A percentile compares a stretch with the other conserved stretches of the same genome.
These are phyloP conservation scores for Hucho hucho DNA, from an alignment of 2,113 vertebrate species.

Conservation along the genomic window DNA sequence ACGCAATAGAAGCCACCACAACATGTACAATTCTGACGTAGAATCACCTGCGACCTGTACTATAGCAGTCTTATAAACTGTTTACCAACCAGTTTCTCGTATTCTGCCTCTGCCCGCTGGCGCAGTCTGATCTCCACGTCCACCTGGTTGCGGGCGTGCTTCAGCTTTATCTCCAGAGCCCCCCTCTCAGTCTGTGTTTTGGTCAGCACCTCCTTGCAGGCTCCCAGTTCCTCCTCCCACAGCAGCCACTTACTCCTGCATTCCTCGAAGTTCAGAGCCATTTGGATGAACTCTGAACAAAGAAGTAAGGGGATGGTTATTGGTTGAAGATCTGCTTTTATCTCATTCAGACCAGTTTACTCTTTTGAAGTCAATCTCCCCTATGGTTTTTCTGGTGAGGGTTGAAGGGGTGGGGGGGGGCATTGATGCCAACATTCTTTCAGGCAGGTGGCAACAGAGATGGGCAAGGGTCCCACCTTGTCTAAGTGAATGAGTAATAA, in stretches of 20 bases:
- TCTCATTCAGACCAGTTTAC: no score
- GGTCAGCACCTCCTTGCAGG: slow-evolving; percentile 82
- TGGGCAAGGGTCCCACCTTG: no score
- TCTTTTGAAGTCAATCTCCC: no score
- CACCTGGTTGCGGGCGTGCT: slow-evolving; percentile 94
- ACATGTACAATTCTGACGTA: no score
- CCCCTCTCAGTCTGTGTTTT: slow-evolving; percentile 84
- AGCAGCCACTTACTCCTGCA: slow-evolving; percentile 81
- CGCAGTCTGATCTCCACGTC: slow-evolving; percentile 91
- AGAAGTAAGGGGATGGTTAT: slow-evolving; percentile 1
- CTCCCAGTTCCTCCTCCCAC: slow-evolving; percentile 78
- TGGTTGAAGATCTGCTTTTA: no score
- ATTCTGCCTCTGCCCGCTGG: slow-evolving; percentile 85
- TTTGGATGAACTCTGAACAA: slow-evolving; percentile 84
- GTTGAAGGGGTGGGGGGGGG: no score
- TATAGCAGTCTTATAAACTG: no score
- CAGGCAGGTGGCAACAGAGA: no score
- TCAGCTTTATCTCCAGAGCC: slow-evolving; percentile 89
- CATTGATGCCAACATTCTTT: no score
- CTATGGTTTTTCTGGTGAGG: neutral
- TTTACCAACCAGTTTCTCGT: slow-evolving; percentile 86
- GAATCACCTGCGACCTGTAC: no score
- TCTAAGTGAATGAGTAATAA: no score
- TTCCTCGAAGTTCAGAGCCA: slow-evolving; percentile 86
- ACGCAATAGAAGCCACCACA: no score